Evolutionary conservation across 2,888 invertebrate genomes (phyloP).

Genomic region (Erebia aethiops): DNA sequence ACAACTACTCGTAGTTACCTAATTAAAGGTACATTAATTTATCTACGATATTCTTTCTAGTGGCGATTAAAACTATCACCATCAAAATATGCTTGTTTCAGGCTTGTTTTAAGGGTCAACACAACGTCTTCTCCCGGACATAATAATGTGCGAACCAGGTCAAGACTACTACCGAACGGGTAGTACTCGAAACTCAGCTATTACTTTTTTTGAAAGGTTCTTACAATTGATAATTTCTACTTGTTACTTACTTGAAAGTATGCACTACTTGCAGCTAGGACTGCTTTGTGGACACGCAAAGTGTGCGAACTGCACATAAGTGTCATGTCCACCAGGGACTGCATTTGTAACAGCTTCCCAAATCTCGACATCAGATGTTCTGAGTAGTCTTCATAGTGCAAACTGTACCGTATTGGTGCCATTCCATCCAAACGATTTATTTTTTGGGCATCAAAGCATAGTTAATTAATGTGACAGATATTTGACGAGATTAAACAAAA

Average conservation of each 20-base stretch:
- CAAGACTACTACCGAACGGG: too few species aligned
- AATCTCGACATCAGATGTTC: constrained; percentile 86
- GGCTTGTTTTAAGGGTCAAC: too few species aligned
- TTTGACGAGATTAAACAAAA: constrained; percentile 37
- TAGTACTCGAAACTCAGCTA: too few species aligned
- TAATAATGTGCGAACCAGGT: too few species aligned
- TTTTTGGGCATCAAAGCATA: not conserved
- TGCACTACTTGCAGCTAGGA: constrained; percentile 88
- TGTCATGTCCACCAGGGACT: constrained; percentile 88
- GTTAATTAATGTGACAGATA: constrained; percentile 27
- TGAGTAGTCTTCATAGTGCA: constrained; percentile 88
- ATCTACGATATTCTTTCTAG: too few species aligned
- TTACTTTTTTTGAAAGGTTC: not conserved
- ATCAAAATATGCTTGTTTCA: too few species aligned
- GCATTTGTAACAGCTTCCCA: constrained; percentile 87
- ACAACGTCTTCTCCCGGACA: too few species aligned
- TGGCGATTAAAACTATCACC: too few species aligned
- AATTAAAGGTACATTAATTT: too few species aligned
- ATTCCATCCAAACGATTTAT: constrained; percentile 47
- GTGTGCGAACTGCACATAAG: constrained; percentile 89
- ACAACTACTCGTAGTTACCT: too few species aligned
- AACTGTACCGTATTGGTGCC: constrained; percentile 83
- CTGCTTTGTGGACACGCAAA: constrained; percentile 88
- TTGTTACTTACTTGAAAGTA: constrained; percentile 85
- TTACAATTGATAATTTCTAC: constrained; percentile 11